These are phyloP conservation scores for Cladorhizidae sp. DNA, from an alignment of 37 sponge, comb jelly and placozoan species.

Conservation along the genomic window DNA sequence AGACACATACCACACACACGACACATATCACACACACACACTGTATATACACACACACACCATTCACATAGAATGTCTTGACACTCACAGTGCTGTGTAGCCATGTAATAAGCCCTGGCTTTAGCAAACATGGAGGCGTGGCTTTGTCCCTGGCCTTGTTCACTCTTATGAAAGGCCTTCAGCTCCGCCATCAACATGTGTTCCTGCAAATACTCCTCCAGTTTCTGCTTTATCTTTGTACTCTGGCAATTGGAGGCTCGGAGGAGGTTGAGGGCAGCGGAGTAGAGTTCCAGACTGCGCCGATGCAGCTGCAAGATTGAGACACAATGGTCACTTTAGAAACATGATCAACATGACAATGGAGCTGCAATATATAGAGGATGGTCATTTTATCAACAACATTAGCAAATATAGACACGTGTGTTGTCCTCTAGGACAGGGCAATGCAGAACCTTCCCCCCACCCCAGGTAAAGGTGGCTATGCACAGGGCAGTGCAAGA, in stretches of 20 bases:
- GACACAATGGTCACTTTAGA: no score
- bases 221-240: constrained; percentile 9
- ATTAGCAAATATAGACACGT: no score
- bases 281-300: constrained; percentile 24
- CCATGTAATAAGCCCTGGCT: constrained; percentile 45
- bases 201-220: constrained; percentile 48
- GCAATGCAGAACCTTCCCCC: no score
- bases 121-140: constrained; percentile 46
- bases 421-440: no score
- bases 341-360: not conserved
- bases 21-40: no score
- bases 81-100: constrained; percentile 7
- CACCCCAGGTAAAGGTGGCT: no score
- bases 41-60: not conserved
- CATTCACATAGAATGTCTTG: no score
- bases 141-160: not conserved
- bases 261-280: constrained; percentile 43
- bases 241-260: not conserved
- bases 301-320: constrained; percentile 26
- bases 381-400: no score
- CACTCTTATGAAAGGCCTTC: not conserved
- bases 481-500: no score
- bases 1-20: no score
- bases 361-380: no score
- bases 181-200: constrained; percentile 53